A percentile compares a stretch with the other conserved stretches of the same genome.
phyloP scores from a whole-genome alignment of 1,140 invertebrate species.

The Diabrotica virgifera region DNA sequence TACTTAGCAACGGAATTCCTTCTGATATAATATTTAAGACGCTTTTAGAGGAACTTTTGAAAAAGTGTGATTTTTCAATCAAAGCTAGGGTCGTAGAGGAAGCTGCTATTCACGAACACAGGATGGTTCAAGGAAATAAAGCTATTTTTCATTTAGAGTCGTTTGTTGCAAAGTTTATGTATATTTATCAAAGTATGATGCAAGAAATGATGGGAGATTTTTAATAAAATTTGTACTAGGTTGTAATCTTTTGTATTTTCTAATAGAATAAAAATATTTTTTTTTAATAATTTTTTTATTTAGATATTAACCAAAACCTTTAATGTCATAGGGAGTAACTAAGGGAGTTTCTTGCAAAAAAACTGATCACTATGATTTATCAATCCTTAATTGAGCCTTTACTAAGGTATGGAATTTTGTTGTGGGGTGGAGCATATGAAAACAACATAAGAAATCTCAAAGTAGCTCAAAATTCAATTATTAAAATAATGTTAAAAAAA shows the following conservation, averaged over 20 bases:
- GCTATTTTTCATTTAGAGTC: slow-evolving; percentile 97
- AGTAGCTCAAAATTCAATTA: too few relatives aligned
- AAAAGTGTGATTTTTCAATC: slow-evolving; percentile 86
- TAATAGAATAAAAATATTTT: too few relatives aligned
- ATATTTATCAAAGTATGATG: slow-evolving; percentile 62
- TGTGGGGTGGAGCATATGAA: too few relatives aligned
- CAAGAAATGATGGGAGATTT: slow-evolving; percentile 18
- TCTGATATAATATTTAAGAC: slow-evolving; percentile 90
- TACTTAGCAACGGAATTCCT: slow-evolving; percentile 92
- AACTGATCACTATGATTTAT: too few relatives aligned
- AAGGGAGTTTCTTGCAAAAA: too few relatives aligned
- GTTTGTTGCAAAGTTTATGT: slow-evolving; percentile 96
- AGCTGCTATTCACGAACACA: slow-evolving; percentile 88
- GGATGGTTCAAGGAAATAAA: slow-evolving; percentile 86
- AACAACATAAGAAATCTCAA: too few relatives aligned
- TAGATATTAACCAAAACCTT: too few relatives aligned
- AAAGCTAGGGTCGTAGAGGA: slow-evolving; percentile 80
- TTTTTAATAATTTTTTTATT: too few relatives aligned
- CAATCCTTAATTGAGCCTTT: too few relatives aligned
- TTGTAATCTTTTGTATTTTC: neutral
- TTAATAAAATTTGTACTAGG: neutral
- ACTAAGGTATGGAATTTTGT: too few relatives aligned
- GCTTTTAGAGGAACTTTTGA: slow-evolving; percentile 78
- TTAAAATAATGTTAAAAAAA: too few relatives aligned
- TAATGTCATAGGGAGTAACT: too few relatives aligned